phyloP scores from a whole-genome alignment of 2,797 vertebrate species.

The Lates japonicus region DNA sequence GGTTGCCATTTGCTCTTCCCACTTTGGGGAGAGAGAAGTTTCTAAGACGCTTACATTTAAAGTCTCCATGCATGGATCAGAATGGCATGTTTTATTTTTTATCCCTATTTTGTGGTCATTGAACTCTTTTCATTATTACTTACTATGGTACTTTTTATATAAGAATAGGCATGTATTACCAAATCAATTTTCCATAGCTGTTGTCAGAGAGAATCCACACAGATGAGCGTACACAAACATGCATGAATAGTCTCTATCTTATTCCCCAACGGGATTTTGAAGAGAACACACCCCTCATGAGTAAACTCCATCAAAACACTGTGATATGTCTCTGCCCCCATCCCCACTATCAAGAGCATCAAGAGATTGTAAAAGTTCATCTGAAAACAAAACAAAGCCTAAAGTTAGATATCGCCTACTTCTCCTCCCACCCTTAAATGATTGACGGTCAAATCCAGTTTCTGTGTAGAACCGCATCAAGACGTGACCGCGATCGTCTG shows the following conservation, averaged over 20 bases:
- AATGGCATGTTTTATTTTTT: not conserved
- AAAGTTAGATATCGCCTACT: constrained; percentile 30
- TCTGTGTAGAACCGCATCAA: constrained; percentile 50
- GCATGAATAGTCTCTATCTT: constrained; percentile 21
- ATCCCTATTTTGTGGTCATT: constrained; percentile 1
- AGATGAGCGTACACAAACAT: constrained; percentile 2
- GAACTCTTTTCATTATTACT: constrained; percentile 17
- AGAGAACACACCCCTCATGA: constrained; percentile 20
- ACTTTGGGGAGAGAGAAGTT: constrained; percentile 15
- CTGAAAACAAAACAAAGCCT: constrained; percentile 53
- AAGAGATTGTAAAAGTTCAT: constrained; percentile 53
- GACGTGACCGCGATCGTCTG: constrained; percentile 31
- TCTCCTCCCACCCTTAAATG: not conserved
- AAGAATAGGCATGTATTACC: not conserved
- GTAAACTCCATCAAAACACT: constrained; percentile 34
- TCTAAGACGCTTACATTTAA: constrained; percentile 14
- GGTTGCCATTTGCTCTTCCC: constrained; percentile 56
- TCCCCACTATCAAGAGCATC: constrained; percentile 45
- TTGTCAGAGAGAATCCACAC: constrained; percentile 1
- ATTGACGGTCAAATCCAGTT: constrained; percentile 56
- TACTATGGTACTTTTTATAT: not conserved
- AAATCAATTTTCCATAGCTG: not conserved
- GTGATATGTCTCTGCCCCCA: constrained; percentile 1
- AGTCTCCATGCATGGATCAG: not conserved
- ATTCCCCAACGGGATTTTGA: constrained; percentile 36